Evolutionary conservation across 1,140 invertebrate genomes (phyloP), one percentile per base, ranked within the genome.

Genomic region (Pygmarrhopalites habei): DNA sequence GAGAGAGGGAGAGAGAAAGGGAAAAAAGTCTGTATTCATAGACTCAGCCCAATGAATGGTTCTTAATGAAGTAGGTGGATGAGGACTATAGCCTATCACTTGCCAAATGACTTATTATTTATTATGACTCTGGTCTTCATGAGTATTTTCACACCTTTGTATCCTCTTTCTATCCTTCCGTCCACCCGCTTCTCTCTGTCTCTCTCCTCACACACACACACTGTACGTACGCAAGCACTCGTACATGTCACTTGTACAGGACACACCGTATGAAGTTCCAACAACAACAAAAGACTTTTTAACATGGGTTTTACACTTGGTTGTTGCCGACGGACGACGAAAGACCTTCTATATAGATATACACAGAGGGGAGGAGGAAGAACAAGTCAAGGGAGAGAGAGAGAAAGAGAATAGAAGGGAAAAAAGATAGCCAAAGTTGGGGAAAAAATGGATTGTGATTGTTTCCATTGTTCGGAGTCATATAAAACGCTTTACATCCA

Each of bases 1-100:
- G 53, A 57, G 19, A 10, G 23, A 21, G 14, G 53, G 30, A 53
- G 26, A 30, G 51, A 53, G 21, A 53, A 15, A 26, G 28, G 10
- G 26, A n/a, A 46, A 46, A 46, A 46, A 46, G 44, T 46, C 49
- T 19, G 23, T 15, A 26, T n/a, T 7, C 25, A 52, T 52, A 52
- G 49, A 26, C 53, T 57, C 32, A 7, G 32, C 46, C 46, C 39
- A 59, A 64, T 68, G 67, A 68, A 68, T 68, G 67, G 17, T 25
- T 52, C 67, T 65, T 68, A 68, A 68, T 68, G 67, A 68, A 68
- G 67, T 65, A 46, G 67, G 67, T 56, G 62, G 62, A 64, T 60
- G 47, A 14, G 60, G 44, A 60, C 51, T 47, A 46, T 60, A 41
- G 55, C 56, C 57, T 60, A 64, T 63, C 58, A 69, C 51, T 62